A percentile compares a stretch with the other conserved stretches of the same genome.
Conservation (phyloP, 2,113 vertebrate genomes). For the Psephotus haematonotus region DNA sequence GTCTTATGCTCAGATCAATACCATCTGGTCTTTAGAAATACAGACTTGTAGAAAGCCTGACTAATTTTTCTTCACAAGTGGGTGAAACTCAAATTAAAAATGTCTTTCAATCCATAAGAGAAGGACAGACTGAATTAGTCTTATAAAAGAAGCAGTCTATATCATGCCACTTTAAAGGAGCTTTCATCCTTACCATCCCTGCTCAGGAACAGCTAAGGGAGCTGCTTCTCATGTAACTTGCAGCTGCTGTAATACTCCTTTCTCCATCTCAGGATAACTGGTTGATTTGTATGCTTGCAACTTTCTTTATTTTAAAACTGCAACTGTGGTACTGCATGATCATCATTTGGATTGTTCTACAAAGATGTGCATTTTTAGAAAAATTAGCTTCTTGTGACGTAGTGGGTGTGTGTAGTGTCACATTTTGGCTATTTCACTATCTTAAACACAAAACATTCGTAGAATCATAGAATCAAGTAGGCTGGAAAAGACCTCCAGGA, state of each 20-base stretch:
- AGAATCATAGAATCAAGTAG: neutral
- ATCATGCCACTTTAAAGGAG: neutral
- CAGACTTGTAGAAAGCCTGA: neutral
- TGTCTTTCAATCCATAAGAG: neutral
- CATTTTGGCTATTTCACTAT: neutral
- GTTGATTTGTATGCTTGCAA: neutral
- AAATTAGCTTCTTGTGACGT: neutral
- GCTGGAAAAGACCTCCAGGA: neutral
- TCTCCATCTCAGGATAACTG: neutral
- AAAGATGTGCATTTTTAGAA: neutral
- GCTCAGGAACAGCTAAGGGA: neutral
- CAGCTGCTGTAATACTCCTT: neutral
- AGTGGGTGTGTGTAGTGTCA: neutral
- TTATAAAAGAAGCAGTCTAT: neutral
- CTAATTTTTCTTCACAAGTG: neutral
- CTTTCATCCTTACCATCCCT: neutral
- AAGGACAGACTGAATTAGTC: neutral
- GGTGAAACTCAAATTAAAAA: slow-evolving; percentile 1
- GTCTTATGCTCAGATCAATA: slow-evolving; percentile 36
- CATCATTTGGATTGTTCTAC: neutral
- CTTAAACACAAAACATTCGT: neutral
- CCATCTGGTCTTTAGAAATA: slow-evolving; percentile 3
- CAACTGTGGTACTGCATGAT: neutral
- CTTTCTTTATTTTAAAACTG: neutral
- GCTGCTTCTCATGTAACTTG: neutral